phyloP scores from a whole-genome alignment of 1,140 invertebrate species.

The Amphibalanus amphitrite region DNA sequence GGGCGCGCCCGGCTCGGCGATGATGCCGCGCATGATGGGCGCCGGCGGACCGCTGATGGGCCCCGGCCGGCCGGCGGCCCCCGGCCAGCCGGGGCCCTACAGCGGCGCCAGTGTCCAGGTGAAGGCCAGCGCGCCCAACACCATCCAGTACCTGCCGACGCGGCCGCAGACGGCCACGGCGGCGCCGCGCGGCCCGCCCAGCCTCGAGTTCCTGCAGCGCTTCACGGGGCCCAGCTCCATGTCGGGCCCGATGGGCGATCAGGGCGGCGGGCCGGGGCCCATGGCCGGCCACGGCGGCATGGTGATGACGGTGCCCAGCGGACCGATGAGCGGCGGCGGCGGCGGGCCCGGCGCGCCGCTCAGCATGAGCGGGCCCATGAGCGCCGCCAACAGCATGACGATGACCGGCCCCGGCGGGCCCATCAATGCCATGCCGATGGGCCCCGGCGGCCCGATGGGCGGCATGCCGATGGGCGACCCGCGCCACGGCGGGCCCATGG shows the following conservation, averaged over 20 bases:
- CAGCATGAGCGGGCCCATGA: conserved; percentile 20
- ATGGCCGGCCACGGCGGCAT: conserved; percentile 10
- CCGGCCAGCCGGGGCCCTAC: conserved; percentile 20
- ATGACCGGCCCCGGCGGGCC: conserved; percentile 19
- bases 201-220: conserved; percentile 76
- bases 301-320: conserved; percentile 18
- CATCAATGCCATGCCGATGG: conserved; percentile 16
- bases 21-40: conserved; percentile 29
- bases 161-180: conserved; percentile 51
- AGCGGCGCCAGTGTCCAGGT: conserved; percentile 67
- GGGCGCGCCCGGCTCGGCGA: conserved; percentile 18
- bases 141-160: conserved; percentile 91
- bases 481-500: conserved; percentile 16
- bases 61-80: conserved; percentile 17
- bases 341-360: conserved; percentile 12
- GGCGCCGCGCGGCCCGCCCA: conserved; percentile 56
- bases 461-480: conserved; percentile 15
- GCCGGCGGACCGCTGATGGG: conserved; percentile 21
- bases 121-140: conserved; percentile 89
- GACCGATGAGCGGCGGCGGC: conserved; percentile 18
- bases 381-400: conserved; percentile 17
- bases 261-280: conserved; percentile 15
- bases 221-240: conserved; percentile 46
- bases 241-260: conserved; percentile 19
- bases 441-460: conserved; percentile 23